Conservation (phyloP, 2,797 vertebrate genomes). For the Microchirus variegatus region DNA sequence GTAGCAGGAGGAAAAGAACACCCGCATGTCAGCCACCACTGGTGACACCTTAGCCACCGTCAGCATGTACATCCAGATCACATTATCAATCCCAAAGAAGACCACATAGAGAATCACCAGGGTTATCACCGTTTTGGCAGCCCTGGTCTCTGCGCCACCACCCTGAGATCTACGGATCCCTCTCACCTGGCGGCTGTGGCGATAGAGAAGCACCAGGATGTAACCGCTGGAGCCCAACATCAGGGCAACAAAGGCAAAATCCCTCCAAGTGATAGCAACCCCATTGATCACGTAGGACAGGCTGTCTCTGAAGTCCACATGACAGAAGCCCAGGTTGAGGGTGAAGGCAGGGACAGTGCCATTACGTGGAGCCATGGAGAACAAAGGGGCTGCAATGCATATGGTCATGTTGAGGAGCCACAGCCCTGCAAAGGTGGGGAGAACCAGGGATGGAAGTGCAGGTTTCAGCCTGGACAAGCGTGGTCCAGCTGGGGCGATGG, state of each 20-base stretch:
- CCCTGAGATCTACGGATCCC: conserved; percentile 68
- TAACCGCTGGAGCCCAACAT: conserved; percentile 83
- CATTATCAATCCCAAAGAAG: conserved; percentile 85
- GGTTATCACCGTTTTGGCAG: conserved; percentile 81
- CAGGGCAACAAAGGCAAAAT: conserved; percentile 81
- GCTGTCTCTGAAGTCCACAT: conserved; percentile 79
- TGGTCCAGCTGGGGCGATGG: conserved; percentile 69
- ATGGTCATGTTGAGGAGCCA: conserved; percentile 85
- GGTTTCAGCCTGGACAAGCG: conserved; percentile 68
- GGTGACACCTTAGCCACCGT: conserved; percentile 80
- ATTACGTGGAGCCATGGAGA: conserved; percentile 81
- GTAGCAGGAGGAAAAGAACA: conserved; percentile 86
- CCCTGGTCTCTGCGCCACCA: conserved; percentile 72
- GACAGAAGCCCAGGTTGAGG: conserved; percentile 84
- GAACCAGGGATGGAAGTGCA: conserved; percentile 71
- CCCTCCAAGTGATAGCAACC: conserved; percentile 74
- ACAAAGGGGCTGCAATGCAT: conserved; percentile 79
- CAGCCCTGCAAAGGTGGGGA: conserved; percentile 73
- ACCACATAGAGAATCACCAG: conserved; percentile 82
- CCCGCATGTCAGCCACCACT: conserved; percentile 82
- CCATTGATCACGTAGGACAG: conserved; percentile 83
- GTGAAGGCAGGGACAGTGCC: conserved; percentile 81
- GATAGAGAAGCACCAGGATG: conserved; percentile 82
- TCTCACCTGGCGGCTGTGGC: conserved; percentile 72
- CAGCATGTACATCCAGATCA: conserved; percentile 88